phyloP scores from a whole-genome alignment of 2,797 vertebrate species.

The Gallinago stenura region DNA sequence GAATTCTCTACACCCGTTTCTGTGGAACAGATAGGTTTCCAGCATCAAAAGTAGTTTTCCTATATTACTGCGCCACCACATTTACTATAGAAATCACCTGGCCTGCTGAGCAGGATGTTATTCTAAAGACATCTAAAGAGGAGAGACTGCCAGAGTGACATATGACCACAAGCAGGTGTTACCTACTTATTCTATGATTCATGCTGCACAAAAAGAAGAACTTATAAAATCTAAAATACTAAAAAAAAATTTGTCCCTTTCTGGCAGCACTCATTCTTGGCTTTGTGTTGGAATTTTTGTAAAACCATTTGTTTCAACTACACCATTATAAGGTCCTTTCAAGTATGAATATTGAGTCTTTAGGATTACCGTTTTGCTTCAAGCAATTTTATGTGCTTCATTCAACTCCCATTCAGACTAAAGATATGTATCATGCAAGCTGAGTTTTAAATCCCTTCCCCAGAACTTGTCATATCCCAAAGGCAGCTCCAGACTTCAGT shows the following conservation, averaged over 20 bases:
- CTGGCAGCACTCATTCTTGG: accelerated
- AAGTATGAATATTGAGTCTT: not conserved
- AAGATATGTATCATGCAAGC: not conserved
- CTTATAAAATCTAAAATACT: not conserved
- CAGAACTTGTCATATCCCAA: not conserved
- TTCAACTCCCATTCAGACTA: not conserved
- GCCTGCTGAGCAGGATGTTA: not conserved
- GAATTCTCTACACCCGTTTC: not conserved
- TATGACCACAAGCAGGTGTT: not conserved
- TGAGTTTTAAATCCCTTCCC: not conserved
- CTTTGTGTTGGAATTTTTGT: not conserved
- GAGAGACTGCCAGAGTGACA: not conserved
- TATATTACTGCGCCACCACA: not conserved
- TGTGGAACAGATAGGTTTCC: not conserved
- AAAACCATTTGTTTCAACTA: not conserved
- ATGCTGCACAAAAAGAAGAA: not conserved
- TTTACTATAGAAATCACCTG: not conserved
- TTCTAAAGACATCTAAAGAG: not conserved
- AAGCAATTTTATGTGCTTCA: not conserved
- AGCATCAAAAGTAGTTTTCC: not conserved
- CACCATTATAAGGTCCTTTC: not conserved
- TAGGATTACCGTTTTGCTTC: not conserved
- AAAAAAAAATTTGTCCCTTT: not conserved
- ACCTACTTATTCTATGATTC: not conserved
- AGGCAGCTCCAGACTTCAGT: not conserved